phyloP scores from a whole-genome alignment of 2,797 vertebrate species.

The Zenarchopterus dispar region DNA sequence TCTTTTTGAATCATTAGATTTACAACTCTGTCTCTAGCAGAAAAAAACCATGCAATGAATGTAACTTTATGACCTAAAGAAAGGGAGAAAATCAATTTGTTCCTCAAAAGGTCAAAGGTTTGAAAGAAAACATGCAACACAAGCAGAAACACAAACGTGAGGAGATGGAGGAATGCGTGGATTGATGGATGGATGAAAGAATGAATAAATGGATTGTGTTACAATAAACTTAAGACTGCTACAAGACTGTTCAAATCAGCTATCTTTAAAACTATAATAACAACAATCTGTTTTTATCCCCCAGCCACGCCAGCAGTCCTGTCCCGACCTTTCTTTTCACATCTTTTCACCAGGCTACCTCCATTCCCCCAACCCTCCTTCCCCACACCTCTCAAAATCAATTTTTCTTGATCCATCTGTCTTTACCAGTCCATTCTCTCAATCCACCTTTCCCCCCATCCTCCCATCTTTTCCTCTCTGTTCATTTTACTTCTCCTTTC shows the following conservation, averaged over 20 bases:
- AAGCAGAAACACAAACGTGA: too few relatives aligned
- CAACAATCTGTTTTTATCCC: slow-evolving; percentile 55
- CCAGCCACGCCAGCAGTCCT: slow-evolving; percentile 21
- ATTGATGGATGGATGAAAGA: too few relatives aligned
- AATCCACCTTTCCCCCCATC: background rate
- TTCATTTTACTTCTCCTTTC: background rate
- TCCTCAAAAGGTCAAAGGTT: slow-evolving; percentile 15
- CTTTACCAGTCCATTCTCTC: slow-evolving; percentile 25
- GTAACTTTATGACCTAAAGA: slow-evolving; percentile 14
- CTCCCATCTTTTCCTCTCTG: too few relatives aligned
- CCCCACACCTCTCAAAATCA: slow-evolving; percentile 34
- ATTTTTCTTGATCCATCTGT: slow-evolving; percentile 36
- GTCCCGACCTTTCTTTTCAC: slow-evolving; percentile 16
- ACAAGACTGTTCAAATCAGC: slow-evolving; percentile 50
- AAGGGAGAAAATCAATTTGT: background rate
- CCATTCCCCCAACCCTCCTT: slow-evolving; percentile 3
- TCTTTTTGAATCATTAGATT: background rate
- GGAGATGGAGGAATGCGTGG: too few relatives aligned
- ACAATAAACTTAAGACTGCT: slow-evolving; percentile 34
- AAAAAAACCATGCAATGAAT: slow-evolving; percentile 2
- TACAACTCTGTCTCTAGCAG: background rate
- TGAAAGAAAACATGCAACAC: background rate
- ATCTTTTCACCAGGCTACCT: slow-evolving; percentile 16
- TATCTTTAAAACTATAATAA: slow-evolving; percentile 58
- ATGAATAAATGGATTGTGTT: background rate